Base-by-base conservation (phyloP, 1,140 invertebrate genomes). In the Pinna nobilis region DNA sequence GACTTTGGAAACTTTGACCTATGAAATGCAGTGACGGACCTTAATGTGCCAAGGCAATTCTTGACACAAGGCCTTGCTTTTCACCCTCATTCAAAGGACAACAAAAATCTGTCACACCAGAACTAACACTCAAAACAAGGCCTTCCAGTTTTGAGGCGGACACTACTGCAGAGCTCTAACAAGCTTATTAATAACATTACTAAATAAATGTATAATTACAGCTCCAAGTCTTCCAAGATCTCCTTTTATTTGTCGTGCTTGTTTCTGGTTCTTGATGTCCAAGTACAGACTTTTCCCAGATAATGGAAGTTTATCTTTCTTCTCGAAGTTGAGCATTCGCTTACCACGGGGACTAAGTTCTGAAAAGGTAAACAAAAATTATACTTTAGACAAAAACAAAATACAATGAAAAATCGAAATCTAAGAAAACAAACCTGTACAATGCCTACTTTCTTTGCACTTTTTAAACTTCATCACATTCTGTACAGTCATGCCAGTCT, bases 221-320 rank as follows among this genome's bases (percentile, higher is more conserved):
- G 77, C 81, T 53, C 81, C 81, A 64, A 84, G 76, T 65, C 47
- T 78, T 51, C 74, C 78, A 3, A 82, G 47, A 44, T 82, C 78
- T 28, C 49, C 53, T 60, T 77, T 70, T 28, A 81, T 35, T 47
- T 47, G 44, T 13, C 64, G 74, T n/a, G 50, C 50, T 6, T 69
- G 70, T 20, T 57, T 63, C 9, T n/a, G 18, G 47, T 82, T 81
- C 65, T 82, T 82, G 9, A 84, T 53, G 63, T 84, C 82, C 30
- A 84, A 51, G 47, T 74, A 82, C 23, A 82, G 68, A 18, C 53
- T 69, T 69, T 82, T 84, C 6, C 75, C 78, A 30, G 61, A 55
- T 51, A 84, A 63, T 20, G 82, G 77, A 33, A 77, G 37, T 53
- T 73, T 78, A 13, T 53, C 50, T 37, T 66, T 73, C 25, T 75